Evolutionary conservation across 1,140 invertebrate genomes (phyloP).

Genomic region (Cataglyphis hispanica): DNA sequence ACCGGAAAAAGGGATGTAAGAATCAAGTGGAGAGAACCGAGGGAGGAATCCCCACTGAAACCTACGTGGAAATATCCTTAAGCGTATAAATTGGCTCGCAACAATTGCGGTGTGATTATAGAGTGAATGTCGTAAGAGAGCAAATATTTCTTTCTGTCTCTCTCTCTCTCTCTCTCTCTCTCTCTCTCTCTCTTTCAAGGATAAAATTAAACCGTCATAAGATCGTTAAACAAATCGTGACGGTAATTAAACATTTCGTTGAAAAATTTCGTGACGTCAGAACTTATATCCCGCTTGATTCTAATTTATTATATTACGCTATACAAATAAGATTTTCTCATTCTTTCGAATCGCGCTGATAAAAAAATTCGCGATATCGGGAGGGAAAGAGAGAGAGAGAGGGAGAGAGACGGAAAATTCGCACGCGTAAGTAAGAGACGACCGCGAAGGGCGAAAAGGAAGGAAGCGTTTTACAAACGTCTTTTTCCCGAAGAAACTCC

Average conservation of each 20-base stretch:
- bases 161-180: neutral
- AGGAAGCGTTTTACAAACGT: slow-evolving; percentile 45
- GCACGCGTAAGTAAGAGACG: neutral
- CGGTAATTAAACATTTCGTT: slow-evolving; percentile 44
- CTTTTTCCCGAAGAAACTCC: slow-evolving; percentile 49
- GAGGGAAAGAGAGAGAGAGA: too few relatives aligned
- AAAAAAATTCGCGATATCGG: slow-evolving; percentile 5
- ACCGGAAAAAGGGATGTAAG: neutral
- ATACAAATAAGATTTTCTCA: neutral
- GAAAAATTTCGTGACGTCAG: slow-evolving; percentile 32
- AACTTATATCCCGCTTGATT: neutral
- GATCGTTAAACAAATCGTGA: slow-evolving; percentile 24
- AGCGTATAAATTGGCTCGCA: neutral
- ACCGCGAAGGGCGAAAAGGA: slow-evolving; percentile 1
- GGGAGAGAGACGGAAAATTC: neutral
- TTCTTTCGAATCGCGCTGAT: neutral
- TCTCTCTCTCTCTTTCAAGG: neutral
- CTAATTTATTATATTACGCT: slow-evolving; percentile 10
- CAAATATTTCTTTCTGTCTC: neutral
- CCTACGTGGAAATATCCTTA: neutral
- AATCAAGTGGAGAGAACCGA: too few relatives aligned
- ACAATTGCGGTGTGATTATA: slow-evolving; percentile 8
- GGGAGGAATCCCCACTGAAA: neutral
- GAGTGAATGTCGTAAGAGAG: neutral
- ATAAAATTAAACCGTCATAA: slow-evolving; percentile 46